Percentiles rank a stretch among this genome's conserved stretches.
These are phyloP conservation scores for Rhagonycha lutea DNA, from an alignment of 2,888 invertebrate genomes.

Conservation along the genomic window DNA sequence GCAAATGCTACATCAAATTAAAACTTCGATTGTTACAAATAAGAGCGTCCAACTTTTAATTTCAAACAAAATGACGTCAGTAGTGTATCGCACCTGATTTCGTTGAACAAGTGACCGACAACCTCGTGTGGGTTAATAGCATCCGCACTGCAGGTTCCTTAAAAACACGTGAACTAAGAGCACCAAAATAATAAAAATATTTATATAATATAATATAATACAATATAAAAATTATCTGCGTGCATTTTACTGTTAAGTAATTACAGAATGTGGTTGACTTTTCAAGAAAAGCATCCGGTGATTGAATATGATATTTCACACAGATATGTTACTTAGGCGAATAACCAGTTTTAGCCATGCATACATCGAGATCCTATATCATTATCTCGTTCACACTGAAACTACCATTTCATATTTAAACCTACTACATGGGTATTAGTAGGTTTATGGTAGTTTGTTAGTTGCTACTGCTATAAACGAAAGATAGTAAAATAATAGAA, in stretches of 20 bases:
- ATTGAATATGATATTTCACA: neutral
- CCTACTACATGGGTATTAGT: neutral
- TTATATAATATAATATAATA: no score
- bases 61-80: neutral
- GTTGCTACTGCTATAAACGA: neutral
- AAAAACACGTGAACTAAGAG: neutral
- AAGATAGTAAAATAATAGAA: neutral
- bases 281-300: neutral
- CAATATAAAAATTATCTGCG: neutral
- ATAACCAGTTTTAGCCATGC: neutral
- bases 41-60: neutral
- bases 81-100: neutral
- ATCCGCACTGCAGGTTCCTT: neutral
- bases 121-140: neutral
- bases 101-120: neutral
- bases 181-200: neutral
- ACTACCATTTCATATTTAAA: neutral
- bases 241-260: neutral
- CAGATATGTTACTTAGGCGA: neutral
- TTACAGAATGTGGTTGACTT: neutral
- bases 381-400: neutral
- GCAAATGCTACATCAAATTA: neutral
- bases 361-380: neutral
- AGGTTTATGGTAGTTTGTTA: neutral
- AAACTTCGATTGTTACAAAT: neutral